phyloP scores from a whole-genome alignment of 2,888 invertebrate genomes.

The Pristionchus arcanus region DNA sequence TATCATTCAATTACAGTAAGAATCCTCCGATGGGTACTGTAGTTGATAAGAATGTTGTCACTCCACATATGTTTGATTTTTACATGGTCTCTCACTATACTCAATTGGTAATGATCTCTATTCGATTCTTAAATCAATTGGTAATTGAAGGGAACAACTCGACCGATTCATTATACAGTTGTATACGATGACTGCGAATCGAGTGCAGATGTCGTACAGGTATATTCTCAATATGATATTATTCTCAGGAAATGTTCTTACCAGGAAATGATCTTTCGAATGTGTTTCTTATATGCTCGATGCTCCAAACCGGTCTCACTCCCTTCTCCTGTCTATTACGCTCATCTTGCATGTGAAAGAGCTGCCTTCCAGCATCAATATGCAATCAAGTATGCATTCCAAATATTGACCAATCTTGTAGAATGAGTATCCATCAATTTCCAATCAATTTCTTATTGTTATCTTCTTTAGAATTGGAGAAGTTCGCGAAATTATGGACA shows the following conservation, averaged over 20 bases:
- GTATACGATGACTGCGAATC: constrained; percentile 99
- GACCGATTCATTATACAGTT: constrained; percentile 99
- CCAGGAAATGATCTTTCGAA: neutral
- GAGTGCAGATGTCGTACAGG: constrained; percentile 96
- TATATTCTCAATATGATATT: constrained; percentile 37
- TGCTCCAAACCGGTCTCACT: constrained; percentile 96
- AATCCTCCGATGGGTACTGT: constrained; percentile 64
- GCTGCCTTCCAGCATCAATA: constrained; percentile 84
- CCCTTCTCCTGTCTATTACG: constrained; percentile 98
- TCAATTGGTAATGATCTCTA: neutral
- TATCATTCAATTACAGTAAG: neutral
- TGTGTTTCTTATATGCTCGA: constrained; percentile 62
- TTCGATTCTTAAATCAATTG: neutral
- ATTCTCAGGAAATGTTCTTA: constrained; percentile 64
- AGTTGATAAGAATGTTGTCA: constrained; percentile 59
- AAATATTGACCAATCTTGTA: too few species aligned
- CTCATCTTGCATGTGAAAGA: constrained; percentile 98
- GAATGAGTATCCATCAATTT: too few species aligned
- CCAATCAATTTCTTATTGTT: too few species aligned
- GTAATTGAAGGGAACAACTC: constrained; percentile 87
- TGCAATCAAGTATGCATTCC: constrained; percentile 32
- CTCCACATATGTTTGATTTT: constrained; percentile 88
- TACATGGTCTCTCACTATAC: constrained; percentile 88
- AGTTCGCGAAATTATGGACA: neutral
- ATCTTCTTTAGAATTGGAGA: neutral